phyloP scores from a whole-genome alignment of 92 coral and sea anemone genomes.

The Blastomussa wellsi region DNA sequence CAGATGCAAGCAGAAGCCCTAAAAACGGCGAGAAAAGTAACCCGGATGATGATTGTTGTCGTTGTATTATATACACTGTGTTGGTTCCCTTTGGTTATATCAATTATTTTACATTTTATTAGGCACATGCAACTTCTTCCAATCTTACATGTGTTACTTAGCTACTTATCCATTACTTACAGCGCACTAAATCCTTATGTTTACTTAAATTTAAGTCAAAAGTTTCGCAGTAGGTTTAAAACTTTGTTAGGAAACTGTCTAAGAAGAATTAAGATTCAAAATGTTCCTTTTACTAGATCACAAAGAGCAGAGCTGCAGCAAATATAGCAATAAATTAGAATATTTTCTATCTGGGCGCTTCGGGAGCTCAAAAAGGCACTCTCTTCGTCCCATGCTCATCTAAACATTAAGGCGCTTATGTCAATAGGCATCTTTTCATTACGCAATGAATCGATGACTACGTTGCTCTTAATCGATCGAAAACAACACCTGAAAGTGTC shows the following conservation, averaged over 20 bases:
- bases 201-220: not conserved
- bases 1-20: conserved; percentile 14
- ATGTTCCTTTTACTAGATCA: not conserved
- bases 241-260: not conserved
- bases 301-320: not conserved
- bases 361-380: too few relatives aligned
- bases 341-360: too few relatives aligned
- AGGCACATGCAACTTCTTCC: not conserved
- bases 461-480: too few relatives aligned
- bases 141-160: not conserved
- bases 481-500: too few relatives aligned
- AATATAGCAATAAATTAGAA: too few relatives aligned
- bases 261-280: not conserved
- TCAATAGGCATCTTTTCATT: too few relatives aligned
- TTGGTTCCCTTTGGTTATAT: not conserved
- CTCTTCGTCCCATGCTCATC: too few relatives aligned
- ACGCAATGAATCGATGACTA: too few relatives aligned
- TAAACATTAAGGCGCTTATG: too few relatives aligned
- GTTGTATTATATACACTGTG: not conserved
- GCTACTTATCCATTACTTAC: not conserved
- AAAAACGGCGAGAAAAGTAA: conserved; percentile 11
- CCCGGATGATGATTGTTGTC: conserved; percentile 15
- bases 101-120: not conserved
- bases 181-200: conserved; percentile 2
- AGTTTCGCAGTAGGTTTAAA: not conserved